Evolutionary conservation across 2,113 vertebrate species (phyloP), one percentile per base, ranked within the genome.

Genomic region (Salvelinus fontinalis): DNA sequence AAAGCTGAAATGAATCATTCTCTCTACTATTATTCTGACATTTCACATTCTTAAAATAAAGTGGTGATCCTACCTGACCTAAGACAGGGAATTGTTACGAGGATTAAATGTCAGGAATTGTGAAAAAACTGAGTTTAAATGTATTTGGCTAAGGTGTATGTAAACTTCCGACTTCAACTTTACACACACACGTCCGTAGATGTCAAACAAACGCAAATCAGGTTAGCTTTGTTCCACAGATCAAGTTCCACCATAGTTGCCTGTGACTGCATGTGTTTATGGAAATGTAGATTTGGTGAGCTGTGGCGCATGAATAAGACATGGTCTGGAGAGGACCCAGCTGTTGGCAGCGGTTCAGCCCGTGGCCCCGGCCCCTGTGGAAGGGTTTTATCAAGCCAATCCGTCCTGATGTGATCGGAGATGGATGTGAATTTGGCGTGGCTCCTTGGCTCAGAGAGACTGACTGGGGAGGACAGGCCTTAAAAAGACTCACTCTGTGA

Each of bases 291-390:
- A 31, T 67, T 26, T 31, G 86, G 76, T 84, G 79, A 84, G 86
- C 80, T 66, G 81, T 83, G 85, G 83, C 77, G 71, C 79, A 88
- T 87, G 89, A 90, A 84, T 86, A 84, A 90, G 85, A 85, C 81
- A 91, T 84, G 74, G 67, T 70, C 75, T 90, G 86, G 88, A 88
- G 79, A 76, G 76, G 73, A 64, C 85, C 87, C 89, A 90, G 89
- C 83, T 83, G 87, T 81, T 91, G 86, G 89, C 86, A 83, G 81
- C 70, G 81, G 78, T 76, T 48, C 60, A 67, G 78, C 79, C 83
- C 79, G 76, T 79, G 82, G 81, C 73, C 0, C 82, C 74, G 82
- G 77, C 72, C 83, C 76, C 48, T 76, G 24, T 51, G 76, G 76
- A 54, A 74, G 73, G 77, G 83, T 83, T 85, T 65, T 39, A 85